phyloP scores from a whole-genome alignment of 2,113 vertebrate genomes.

The Ranitomeya variabilis region DNA sequence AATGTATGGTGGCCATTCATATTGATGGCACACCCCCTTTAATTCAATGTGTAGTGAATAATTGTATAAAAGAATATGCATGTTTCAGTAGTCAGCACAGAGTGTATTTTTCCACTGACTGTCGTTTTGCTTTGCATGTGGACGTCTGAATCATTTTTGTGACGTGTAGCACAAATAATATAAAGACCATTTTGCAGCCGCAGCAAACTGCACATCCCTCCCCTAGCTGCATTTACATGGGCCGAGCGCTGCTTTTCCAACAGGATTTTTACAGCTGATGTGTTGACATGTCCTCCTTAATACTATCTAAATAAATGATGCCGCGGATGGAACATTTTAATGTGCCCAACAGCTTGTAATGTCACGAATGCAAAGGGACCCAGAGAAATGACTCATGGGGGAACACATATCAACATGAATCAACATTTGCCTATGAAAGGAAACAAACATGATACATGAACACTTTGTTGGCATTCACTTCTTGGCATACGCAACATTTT shows the following conservation, averaged over 20 bases:
- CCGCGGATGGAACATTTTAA: slow-evolving; percentile 28
- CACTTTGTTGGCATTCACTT: background rate
- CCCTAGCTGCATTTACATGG: background rate
- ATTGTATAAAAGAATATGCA: background rate
- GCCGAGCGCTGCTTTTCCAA: background rate
- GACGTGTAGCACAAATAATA: background rate
- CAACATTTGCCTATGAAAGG: slow-evolving; percentile 17
- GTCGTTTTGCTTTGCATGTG: no score
- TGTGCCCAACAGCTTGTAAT: slow-evolving; percentile 32
- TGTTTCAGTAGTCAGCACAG: background rate
- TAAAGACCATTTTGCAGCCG: background rate
- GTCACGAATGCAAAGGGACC: slow-evolving; percentile 35
- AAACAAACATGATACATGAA: slow-evolving; percentile 10
- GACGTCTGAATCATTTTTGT: background rate
- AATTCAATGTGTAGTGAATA: background rate
- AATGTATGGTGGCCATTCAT: no score
- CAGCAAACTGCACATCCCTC: background rate
- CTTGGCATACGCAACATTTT: background rate
- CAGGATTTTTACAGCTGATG: background rate
- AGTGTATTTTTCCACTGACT: background rate
- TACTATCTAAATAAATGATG: slow-evolving; percentile 36
- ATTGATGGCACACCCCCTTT: background rate
- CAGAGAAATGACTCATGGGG: slow-evolving; percentile 25
- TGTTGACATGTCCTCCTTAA: slow-evolving; percentile 1
- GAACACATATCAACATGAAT: slow-evolving; percentile 19